A percentile compares a stretch with the other conserved stretches of the same genome.
Evolutionary conservation across 2,797 vertebrate species (phyloP).

Genomic region (Coregonus suidteri): DNA sequence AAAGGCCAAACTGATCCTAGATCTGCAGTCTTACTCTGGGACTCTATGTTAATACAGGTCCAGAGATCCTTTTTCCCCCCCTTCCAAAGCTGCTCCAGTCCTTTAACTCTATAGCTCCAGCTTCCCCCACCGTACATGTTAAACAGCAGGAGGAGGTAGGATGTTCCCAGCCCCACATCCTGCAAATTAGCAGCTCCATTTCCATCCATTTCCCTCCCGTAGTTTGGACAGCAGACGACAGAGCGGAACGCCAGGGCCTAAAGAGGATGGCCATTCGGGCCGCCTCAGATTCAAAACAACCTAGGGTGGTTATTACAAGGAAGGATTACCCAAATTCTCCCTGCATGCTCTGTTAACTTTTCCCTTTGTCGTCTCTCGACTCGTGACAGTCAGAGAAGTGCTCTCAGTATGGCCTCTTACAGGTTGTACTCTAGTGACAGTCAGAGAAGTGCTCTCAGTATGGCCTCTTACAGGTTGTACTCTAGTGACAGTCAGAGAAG

Average conservation of each 20-base stretch:
- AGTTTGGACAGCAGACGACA: conserved; percentile 70
- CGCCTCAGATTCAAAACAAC: conserved; percentile 73
- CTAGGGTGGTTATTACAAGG: conserved; percentile 63
- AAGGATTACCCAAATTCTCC: conserved; percentile 73
- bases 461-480: no score
- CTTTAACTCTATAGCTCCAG: no score
- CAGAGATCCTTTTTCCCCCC: no score
- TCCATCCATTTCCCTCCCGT: conserved; percentile 71
- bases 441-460: no score
- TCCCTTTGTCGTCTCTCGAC: not conserved
- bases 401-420: not conserved
- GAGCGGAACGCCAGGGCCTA: conserved; percentile 49
- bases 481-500: no score
- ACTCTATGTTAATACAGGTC: no score
- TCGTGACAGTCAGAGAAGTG: no score
- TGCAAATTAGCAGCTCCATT: conserved; percentile 76
- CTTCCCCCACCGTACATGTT: conserved; percentile 61
- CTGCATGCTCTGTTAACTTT: conserved; percentile 67
- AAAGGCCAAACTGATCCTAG: no score
- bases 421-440: no score
- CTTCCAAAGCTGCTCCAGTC: no score
- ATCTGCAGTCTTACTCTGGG: no score
- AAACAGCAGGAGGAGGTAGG: conserved; percentile 51
- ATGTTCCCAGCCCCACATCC: conserved; percentile 50
- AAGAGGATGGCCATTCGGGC: conserved; percentile 31